A percentile compares a stretch with the other conserved stretches of the same genome.
Evolutionary conservation across 2,888 invertebrate genomes (phyloP).

Genomic region (Tiliacea aurago): DNA sequence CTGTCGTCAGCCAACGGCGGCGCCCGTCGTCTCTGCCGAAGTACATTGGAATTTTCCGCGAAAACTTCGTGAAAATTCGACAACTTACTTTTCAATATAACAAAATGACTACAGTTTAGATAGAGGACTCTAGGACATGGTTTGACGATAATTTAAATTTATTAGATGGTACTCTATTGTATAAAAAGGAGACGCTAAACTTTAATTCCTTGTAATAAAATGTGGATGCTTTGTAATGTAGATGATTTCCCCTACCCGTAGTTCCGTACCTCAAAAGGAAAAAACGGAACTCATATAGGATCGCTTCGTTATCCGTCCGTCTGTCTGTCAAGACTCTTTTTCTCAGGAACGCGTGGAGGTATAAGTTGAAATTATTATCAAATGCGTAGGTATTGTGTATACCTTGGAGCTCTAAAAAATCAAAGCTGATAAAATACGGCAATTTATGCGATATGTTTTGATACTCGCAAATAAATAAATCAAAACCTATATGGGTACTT

Average conservation of each 20-base stretch:
- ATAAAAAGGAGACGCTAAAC: background rate
- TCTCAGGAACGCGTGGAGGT: no score
- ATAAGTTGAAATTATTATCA: no score
- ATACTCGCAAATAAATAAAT: no score
- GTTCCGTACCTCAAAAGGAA: no score
- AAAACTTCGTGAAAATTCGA: conserved; percentile 73
- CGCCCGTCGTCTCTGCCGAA: conserved; percentile 68
- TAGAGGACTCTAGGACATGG: conserved; percentile 38
- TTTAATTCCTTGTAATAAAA: background rate
- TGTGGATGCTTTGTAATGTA: background rate
- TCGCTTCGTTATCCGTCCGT: no score
- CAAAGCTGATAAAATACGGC: no score
- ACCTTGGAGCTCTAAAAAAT: no score
- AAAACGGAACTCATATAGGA: background rate
- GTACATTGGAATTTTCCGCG: conserved; percentile 69
- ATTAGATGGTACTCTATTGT: background rate
- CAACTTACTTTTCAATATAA: conserved; percentile 62
- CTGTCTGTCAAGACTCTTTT: no score
- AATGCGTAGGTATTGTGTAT: no score
- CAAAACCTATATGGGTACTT: no score
- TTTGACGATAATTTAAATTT: conserved; percentile 39
- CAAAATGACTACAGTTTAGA: conserved; percentile 61
- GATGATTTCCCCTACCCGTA: no score
- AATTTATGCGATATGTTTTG: no score
- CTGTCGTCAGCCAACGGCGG: conserved; percentile 70